A percentile compares a stretch with the other conserved stretches of the same genome.
Conservation (phyloP, 2,113 vertebrate species). For the Piaya cayana region DNA sequence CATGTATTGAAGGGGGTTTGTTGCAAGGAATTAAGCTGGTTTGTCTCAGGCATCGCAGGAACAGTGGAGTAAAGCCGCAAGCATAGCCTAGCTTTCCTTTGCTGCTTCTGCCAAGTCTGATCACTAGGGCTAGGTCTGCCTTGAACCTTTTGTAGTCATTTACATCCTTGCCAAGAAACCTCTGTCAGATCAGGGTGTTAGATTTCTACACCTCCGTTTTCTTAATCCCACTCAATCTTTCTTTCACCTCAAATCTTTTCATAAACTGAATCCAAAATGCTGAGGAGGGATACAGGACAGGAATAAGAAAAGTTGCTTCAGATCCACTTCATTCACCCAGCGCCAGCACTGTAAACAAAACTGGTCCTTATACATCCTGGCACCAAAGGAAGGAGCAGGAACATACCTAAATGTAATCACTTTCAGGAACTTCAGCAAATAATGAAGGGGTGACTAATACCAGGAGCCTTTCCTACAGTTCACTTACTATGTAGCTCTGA, state of each 20-base stretch:
- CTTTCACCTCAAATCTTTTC: not conserved
- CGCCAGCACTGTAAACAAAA: not conserved
- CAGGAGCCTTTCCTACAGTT: conserved; percentile 23
- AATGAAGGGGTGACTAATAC: conserved; percentile 8
- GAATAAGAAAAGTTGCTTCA: not conserved
- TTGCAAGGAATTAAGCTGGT: not conserved
- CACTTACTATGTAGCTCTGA: not conserved
- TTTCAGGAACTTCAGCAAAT: conserved; percentile 29
- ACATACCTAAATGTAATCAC: not conserved
- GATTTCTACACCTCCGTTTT: not conserved
- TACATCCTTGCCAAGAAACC: not conserved
- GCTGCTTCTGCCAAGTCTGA: not conserved
- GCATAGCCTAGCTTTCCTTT: not conserved
- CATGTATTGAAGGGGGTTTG: not conserved
- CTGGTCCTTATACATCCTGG: not conserved
- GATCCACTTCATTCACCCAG: not conserved
- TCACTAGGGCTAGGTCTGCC: not conserved
- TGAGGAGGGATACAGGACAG: not conserved
- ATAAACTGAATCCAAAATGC: not conserved
- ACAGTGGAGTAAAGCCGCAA: not conserved
- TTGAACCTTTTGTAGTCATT: not conserved
- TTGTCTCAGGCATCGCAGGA: not conserved
- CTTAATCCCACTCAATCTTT: not conserved
- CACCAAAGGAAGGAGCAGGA: conserved; percentile 20
- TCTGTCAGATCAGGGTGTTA: not conserved